These are phyloP conservation scores for Ochropacha duplaris DNA, from an alignment of 2,888 invertebrate genomes.

Conservation along the genomic window DNA sequence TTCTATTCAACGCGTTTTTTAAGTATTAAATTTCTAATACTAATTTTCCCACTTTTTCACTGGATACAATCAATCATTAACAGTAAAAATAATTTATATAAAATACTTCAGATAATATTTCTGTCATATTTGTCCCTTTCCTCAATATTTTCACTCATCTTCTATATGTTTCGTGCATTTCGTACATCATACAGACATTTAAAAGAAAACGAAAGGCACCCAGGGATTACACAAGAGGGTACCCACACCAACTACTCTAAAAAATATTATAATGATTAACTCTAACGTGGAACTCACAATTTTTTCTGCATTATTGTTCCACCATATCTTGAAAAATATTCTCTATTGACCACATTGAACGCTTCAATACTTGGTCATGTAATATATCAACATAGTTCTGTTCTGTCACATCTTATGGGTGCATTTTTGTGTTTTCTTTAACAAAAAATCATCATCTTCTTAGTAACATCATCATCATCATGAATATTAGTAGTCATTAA, in stretches of 20 bases:
- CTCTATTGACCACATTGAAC: constrained; percentile 51
- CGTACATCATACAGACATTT: constrained; percentile 91
- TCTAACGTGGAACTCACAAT: constrained; percentile 67
- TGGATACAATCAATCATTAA: constrained; percentile 73
- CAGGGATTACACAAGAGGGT: constrained; percentile 77
- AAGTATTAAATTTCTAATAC: constrained; percentile 72
- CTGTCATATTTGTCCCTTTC: constrained; percentile 58
- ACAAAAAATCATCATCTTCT: not conserved
- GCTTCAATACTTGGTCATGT: constrained; percentile 7
- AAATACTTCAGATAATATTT: constrained; percentile 71
- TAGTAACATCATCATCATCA: not conserved
- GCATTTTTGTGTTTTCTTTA: not conserved
- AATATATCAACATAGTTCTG: not conserved
- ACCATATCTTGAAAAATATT: constrained; percentile 51
- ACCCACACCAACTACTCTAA: constrained; percentile 82
- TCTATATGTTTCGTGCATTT: constrained; percentile 95
- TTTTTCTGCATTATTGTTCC: constrained; percentile 48
- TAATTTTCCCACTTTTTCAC: constrained; percentile 76
- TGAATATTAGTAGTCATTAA: too few species aligned
- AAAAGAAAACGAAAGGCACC: constrained; percentile 80
- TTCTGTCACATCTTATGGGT: not conserved
- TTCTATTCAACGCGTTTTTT: constrained; percentile 53
- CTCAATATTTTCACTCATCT: constrained; percentile 83
- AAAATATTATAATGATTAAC: constrained; percentile 75
- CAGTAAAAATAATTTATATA: constrained; percentile 78